phyloP scores from a whole-genome alignment of 2,113 vertebrate genomes.

The Crocuta crocuta region DNA sequence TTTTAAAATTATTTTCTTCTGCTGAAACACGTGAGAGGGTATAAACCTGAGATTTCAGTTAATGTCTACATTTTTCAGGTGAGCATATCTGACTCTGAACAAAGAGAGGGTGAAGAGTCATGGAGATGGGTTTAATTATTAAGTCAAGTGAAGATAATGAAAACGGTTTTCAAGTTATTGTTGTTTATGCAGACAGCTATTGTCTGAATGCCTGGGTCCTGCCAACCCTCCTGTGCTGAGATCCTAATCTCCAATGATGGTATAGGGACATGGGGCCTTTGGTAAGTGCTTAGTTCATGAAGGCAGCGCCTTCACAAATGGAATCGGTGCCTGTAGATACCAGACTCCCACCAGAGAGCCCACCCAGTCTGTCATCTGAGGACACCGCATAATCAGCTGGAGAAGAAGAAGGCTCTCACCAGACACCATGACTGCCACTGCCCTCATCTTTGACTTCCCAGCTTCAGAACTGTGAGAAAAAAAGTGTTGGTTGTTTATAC shows the following conservation, averaged over 20 bases:
- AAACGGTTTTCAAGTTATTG: not conserved
- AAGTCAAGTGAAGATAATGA: not conserved
- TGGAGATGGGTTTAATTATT: not conserved
- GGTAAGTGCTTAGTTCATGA: not conserved
- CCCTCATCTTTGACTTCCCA: not conserved
- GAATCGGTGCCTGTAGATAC: too few relatives aligned
- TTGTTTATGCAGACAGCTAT: not conserved
- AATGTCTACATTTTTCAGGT: not conserved
- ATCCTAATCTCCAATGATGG: not conserved
- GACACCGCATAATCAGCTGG: not conserved
- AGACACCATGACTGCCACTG: not conserved
- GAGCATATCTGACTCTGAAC: not conserved
- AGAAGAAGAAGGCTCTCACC: not conserved
- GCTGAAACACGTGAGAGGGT: not conserved
- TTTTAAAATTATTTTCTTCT: not conserved
- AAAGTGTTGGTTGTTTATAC: not conserved
- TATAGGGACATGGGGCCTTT: not conserved
- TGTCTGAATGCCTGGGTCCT: not conserved
- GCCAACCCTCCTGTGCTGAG: not conserved
- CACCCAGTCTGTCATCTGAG: not conserved
- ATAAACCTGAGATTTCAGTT: not conserved
- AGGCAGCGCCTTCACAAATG: not conserved
- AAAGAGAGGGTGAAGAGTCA: not conserved
- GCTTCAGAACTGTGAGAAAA: not conserved
- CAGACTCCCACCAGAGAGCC: not conserved